phyloP scores from a whole-genome alignment of 2,888 invertebrate species.

The Athalia rosae region DNA sequence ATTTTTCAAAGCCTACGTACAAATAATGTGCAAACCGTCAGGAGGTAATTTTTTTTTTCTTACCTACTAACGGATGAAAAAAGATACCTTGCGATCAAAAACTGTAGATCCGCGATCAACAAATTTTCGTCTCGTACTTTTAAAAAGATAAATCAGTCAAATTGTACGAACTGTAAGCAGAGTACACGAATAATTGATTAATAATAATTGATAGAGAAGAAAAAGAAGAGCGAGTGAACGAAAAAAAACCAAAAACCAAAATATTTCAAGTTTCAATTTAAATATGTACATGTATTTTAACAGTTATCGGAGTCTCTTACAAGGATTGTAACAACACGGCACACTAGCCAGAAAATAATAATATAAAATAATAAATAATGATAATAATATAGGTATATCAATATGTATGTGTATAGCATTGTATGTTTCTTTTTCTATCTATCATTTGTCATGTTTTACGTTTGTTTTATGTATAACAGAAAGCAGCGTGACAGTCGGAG shows the following conservation, averaged over 20 bases:
- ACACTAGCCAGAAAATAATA: conserved; percentile 45
- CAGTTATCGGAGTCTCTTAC: conserved; percentile 53
- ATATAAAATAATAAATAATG: conserved; percentile 39
- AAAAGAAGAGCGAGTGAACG: conserved; percentile 33
- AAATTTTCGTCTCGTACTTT: too few species aligned
- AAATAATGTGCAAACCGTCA: too few species aligned
- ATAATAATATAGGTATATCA: conserved; percentile 9
- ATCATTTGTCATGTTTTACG: too few species aligned
- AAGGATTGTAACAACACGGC: conserved; percentile 53
- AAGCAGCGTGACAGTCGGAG: conserved; percentile 44
- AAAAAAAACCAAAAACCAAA: conserved; percentile 38
- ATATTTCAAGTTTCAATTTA: conserved; percentile 46
- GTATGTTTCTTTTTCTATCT: neutral
- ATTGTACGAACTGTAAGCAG: too few species aligned
- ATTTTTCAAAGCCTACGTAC: conserved; percentile 5
- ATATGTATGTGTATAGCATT: neutral
- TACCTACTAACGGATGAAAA: too few species aligned
- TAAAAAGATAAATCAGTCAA: too few species aligned
- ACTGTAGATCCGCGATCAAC: too few species aligned
- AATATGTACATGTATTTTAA: conserved; percentile 58
- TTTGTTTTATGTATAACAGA: conserved; percentile 47
- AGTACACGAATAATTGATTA: too few species aligned
- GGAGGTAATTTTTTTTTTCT: too few species aligned
- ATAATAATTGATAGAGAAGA: too few species aligned
- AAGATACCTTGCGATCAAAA: too few species aligned